Evolutionary conservation across 2,113 vertebrate species (phyloP).

Genomic region (Mormoops blainvillei): DNA sequence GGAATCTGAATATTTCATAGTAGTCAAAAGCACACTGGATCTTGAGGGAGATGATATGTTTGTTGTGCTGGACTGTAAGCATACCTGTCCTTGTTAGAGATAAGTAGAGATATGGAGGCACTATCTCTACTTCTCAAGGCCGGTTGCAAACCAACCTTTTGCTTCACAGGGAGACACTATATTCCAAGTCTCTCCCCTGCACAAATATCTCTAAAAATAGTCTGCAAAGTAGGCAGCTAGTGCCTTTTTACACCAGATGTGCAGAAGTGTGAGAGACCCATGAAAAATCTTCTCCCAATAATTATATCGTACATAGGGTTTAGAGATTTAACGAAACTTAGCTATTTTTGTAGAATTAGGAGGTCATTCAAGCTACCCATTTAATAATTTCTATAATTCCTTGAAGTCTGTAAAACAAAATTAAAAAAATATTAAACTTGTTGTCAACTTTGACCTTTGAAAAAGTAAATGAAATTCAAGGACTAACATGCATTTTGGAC

Average conservation of each 20-base stretch:
- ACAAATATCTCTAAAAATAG: background rate
- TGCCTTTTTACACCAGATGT: background rate
- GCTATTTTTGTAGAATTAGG: background rate
- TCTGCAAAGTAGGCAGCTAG: background rate
- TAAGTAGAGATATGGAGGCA: too few species aligned
- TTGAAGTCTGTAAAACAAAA: constrained; percentile 14
- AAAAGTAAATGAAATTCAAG: background rate
- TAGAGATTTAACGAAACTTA: background rate
- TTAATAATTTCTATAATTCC: background rate
- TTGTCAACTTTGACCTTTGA: background rate
- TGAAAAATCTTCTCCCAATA: background rate
- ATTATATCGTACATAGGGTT: background rate
- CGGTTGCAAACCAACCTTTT: background rate
- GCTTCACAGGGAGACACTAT: background rate
- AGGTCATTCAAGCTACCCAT: background rate
- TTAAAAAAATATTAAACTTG: background rate
- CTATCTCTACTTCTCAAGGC: background rate
- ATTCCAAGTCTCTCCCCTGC: background rate
- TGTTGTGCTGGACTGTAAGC: background rate
- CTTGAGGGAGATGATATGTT: background rate
- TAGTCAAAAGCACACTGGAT: background rate
- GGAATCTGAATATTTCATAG: background rate
- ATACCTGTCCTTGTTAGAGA: background rate
- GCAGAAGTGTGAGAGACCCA: background rate
- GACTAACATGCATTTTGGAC: background rate